These are phyloP conservation scores for Drosophila elegans DNA, from an alignment of 1,140 invertebrate genomes.

Conservation along the genomic window DNA sequence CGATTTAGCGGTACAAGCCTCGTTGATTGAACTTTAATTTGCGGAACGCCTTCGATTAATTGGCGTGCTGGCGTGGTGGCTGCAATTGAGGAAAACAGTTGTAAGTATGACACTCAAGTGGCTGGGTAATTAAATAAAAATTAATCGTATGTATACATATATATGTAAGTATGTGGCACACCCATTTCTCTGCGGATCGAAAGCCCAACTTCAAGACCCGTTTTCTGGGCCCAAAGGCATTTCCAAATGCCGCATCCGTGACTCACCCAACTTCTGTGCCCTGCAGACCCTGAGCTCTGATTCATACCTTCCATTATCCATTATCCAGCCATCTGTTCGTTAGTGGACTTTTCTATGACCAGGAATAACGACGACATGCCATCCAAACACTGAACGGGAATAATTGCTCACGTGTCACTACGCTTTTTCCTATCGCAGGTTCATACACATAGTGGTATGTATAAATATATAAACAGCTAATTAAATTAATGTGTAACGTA, in stretches of 20 bases:
- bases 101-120: conserved; percentile 34
- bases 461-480: conserved; percentile 55
- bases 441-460: conserved; percentile 3
- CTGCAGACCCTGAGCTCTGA: conserved; percentile 46
- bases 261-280: conserved; percentile 45
- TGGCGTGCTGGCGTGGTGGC: conserved; percentile 35
- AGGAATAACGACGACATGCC: conserved; percentile 66
- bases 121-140: conserved; percentile 59
- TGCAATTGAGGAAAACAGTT: conserved; percentile 71
- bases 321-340: conserved; percentile 14
- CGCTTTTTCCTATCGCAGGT: conserved; percentile 24
- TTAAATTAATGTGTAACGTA: conserved; percentile 74
- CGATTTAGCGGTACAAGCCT: conserved; percentile 13
- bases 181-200: conserved; percentile 16
- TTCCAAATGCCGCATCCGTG: conserved; percentile 44
- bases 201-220: conserved; percentile 32
- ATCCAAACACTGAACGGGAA: conserved; percentile 54
- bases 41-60: conserved; percentile 52
- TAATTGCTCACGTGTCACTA: conserved; percentile 69
- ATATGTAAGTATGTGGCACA: conserved; percentile 27
- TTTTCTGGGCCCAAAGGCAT: conserved; percentile 52
- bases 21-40: conserved; percentile 67
- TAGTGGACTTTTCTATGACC: conserved; percentile 53
- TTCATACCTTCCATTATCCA: conserved; percentile 48
- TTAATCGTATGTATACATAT: conserved; percentile 32